Conservation (phyloP, 2,113 vertebrate species). For the human region GRCh38 chr5:59528501-59529000, state of each 20-base stretch:
- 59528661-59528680: background rate
- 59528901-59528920: slow-evolving; percentile 85
- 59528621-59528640: background rate
- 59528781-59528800: background rate
- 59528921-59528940: slow-evolving; percentile 82
- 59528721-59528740: background rate
- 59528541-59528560: background rate
- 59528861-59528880: slow-evolving; percentile 82
- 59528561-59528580: background rate
- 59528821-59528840: background rate
- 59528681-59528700: background rate
- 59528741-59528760: background rate
- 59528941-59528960: slow-evolving; percentile 82
- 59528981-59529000: slow-evolving; percentile 90
- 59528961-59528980: slow-evolving; percentile 85
- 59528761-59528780: background rate
- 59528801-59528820: background rate
- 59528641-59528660: background rate
- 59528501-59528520: background rate
- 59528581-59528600: background rate
- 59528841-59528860: slow-evolving; percentile 4
- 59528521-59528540: background rate
- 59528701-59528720: background rate
- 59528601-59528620: background rate
- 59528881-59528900: slow-evolving; percentile 77